phyloP scores from a whole-genome alignment of 1,140 invertebrate genomes.

The Drosophila pectinifera region DNA sequence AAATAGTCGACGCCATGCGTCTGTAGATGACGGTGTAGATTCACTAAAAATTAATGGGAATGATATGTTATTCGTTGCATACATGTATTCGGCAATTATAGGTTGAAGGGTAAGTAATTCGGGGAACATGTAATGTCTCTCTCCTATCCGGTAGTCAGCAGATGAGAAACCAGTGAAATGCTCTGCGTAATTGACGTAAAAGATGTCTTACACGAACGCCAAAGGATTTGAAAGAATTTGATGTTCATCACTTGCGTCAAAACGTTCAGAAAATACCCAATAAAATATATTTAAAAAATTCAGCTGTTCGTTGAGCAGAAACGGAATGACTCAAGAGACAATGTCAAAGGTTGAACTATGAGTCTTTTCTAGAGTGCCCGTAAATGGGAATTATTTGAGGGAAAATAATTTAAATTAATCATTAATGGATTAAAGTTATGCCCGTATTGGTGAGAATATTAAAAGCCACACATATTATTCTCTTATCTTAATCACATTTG shows the following conservation, averaged over 20 bases:
- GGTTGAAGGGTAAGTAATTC: constrained; percentile 6
- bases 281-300: too few species aligned
- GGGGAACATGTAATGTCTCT: background rate
- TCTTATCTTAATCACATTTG: constrained; percentile 1
- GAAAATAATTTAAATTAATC: background rate
- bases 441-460: background rate
- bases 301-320: too few species aligned
- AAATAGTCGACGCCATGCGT: constrained; percentile 98
- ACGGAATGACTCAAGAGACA: too few species aligned
- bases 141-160: background rate
- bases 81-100: constrained; percentile 8
- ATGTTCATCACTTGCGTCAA: too few species aligned
- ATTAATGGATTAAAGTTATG: background rate
- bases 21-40: constrained; percentile 96
- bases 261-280: too few species aligned
- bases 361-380: too few species aligned
- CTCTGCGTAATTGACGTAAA: too few species aligned
- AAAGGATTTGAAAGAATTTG: too few species aligned
- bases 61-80: constrained; percentile 5
- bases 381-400: too few species aligned
- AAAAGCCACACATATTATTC: background rate
- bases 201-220: too few species aligned
- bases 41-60: constrained; percentile 86
- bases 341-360: too few species aligned
- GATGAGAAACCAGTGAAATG: too few species aligned